phyloP scores from a whole-genome alignment of 2,888 invertebrate species.

The Ophioninae sp. region DNA sequence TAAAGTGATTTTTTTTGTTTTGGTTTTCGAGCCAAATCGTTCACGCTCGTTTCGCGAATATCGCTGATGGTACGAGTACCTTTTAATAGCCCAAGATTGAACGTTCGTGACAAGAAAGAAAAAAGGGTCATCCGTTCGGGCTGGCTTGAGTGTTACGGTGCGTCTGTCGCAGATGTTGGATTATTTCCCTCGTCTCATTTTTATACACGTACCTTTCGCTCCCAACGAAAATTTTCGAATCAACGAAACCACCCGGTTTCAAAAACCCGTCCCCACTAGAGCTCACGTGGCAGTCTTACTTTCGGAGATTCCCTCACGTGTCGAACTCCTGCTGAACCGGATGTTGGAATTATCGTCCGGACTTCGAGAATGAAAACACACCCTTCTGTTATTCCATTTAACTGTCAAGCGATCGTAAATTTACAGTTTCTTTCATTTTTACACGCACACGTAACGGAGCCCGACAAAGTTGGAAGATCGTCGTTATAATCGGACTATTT shows the following conservation, averaged over 20 bases:
- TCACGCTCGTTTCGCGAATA: conserved; percentile 39
- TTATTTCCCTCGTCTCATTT: conserved; percentile 64
- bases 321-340: conserved; percentile 36
- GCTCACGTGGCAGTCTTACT: conserved; percentile 1
- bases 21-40: conserved; percentile 7
- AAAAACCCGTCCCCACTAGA: not conserved
- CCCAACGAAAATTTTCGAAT: conserved; percentile 67
- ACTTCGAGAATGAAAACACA: conserved; percentile 43
- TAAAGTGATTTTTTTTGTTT: conserved; percentile 5
- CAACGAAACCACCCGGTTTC: conserved; percentile 10
- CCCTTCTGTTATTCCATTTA: conserved; percentile 16
- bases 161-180: conserved; percentile 68
- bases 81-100: conserved; percentile 35
- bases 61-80: not conserved
- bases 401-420: conserved; percentile 14
- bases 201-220: conserved; percentile 55
- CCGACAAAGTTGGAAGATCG: too few relatives aligned
- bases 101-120: conserved; percentile 21
- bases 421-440: too few relatives aligned
- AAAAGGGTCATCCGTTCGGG: conserved; percentile 9
- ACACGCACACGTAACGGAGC: too few relatives aligned
- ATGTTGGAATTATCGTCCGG: conserved; percentile 45
- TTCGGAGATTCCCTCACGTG: conserved; percentile 52
- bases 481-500: too few relatives aligned
- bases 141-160: conserved; percentile 67